Conservation (phyloP, 2,113 vertebrate species). For the Brachyistius frenatus region DNA sequence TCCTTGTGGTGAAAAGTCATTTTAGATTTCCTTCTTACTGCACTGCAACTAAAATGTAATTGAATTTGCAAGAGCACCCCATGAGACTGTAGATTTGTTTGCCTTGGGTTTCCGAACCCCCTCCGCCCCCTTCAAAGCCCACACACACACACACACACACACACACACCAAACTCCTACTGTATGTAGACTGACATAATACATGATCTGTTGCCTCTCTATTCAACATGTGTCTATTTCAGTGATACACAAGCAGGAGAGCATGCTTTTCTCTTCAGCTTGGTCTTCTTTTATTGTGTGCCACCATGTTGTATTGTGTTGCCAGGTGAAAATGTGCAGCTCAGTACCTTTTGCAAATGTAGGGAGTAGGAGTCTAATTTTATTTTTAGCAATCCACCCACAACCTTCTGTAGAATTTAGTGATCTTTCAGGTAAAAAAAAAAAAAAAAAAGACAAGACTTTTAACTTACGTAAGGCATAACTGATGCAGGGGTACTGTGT, state of each 20-base stretch:
- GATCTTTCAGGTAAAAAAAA: constrained; percentile 47
- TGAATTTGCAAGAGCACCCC: constrained; percentile 43
- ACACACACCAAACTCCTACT: constrained; percentile 25
- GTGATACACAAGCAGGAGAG: constrained; percentile 12
- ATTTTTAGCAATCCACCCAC: constrained; percentile 69
- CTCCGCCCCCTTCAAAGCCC: constrained; percentile 21
- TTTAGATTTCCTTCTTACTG: constrained; percentile 52
- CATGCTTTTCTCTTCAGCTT: constrained; percentile 10
- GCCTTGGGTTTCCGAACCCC: constrained; percentile 10
- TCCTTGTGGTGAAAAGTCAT: constrained; percentile 62
- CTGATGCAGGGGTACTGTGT: constrained; percentile 22
- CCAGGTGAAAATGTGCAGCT: constrained; percentile 42
- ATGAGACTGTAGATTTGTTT: constrained; percentile 47
- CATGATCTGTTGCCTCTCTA: constrained; percentile 46
- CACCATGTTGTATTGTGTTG: constrained; percentile 36
- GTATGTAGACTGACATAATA: constrained; percentile 21
- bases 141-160: constrained; percentile 40
- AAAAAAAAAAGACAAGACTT: constrained; percentile 27
- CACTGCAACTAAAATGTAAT: constrained; percentile 52
- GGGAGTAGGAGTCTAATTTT: constrained; percentile 59
- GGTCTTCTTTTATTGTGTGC: constrained; percentile 46
- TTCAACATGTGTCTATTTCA: constrained; percentile 40
- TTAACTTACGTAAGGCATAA: constrained; percentile 38
- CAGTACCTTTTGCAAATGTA: constrained; percentile 42
- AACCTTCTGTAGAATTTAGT: constrained; percentile 52